phyloP scores from a whole-genome alignment of 2,113 vertebrate genomes.

The Phaetusa simplex region DNA sequence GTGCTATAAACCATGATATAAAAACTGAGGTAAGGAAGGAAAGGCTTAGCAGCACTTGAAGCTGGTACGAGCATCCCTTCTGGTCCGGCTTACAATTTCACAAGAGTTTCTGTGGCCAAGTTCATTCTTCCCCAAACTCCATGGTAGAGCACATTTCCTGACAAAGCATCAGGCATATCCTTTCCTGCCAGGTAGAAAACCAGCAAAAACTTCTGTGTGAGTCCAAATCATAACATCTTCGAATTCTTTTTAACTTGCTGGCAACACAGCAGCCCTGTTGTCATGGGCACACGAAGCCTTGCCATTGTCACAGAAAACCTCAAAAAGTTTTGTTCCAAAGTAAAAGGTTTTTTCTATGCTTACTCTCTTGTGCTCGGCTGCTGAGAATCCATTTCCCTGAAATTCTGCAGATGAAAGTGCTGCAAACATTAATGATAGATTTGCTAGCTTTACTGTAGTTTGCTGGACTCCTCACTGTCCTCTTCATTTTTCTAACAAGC shows the following conservation, averaged over 20 bases:
- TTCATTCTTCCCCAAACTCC: background rate
- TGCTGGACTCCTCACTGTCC: background rate
- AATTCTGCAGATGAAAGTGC: slow-evolving; percentile 25
- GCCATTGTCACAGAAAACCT: background rate
- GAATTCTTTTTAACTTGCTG: background rate
- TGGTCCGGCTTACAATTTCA: background rate
- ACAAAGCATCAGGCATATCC: background rate
- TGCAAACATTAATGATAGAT: background rate
- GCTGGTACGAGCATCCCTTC: background rate
- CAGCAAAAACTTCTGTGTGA: background rate
- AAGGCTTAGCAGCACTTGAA: background rate
- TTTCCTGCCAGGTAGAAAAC: background rate
- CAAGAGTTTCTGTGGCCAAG: background rate
- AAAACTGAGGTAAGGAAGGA: background rate
- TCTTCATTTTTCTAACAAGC: slow-evolving; percentile 33
- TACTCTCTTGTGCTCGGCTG: background rate
- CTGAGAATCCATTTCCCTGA: background rate
- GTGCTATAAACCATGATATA: background rate
- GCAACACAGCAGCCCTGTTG: background rate
- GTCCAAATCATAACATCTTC: background rate
- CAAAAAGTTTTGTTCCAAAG: background rate
- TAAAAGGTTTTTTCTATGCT: background rate
- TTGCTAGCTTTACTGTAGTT: background rate
- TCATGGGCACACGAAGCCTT: background rate
- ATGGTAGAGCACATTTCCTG: background rate